Conservation (phyloP, 2,888 invertebrate genomes). For the Villa cingulata region DNA sequence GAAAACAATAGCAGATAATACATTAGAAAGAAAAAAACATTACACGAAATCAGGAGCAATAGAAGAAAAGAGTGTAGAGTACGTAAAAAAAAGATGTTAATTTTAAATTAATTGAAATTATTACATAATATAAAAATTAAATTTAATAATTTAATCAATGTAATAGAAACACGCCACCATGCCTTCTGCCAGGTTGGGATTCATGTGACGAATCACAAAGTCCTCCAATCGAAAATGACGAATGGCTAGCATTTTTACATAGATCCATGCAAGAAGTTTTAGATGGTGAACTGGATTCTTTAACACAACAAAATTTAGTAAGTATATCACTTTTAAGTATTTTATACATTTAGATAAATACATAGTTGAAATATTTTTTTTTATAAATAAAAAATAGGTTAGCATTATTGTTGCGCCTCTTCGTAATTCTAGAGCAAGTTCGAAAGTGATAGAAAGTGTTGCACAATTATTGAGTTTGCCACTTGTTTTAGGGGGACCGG, state of each 20-base stretch:
- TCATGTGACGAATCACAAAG: constrained; percentile 41
- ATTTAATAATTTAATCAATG: background rate
- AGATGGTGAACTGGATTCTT: constrained; percentile 61
- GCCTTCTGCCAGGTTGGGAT: constrained; percentile 34
- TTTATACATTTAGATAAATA: background rate
- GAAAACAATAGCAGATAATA: constrained; percentile 18
- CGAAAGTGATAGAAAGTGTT: constrained; percentile 49
- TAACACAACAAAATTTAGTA: constrained; percentile 56
- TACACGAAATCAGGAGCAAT: constrained; percentile 7
- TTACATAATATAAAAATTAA: background rate
- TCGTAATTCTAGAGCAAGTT: constrained; percentile 46
- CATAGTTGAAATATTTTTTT: background rate
- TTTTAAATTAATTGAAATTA: background rate
- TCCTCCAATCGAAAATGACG: constrained; percentile 66
- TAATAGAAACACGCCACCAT: constrained; percentile 29
- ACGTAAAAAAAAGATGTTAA: too few relatives aligned
- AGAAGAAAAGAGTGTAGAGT: constrained; percentile 27
- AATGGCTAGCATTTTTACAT: constrained; percentile 74
- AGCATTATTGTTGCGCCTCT: constrained; percentile 50
- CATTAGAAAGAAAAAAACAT: constrained; percentile 4
- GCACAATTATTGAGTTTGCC: constrained; percentile 50
- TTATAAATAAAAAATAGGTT: constrained; percentile 31
- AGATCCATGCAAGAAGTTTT: constrained; percentile 70
- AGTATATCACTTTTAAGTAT: constrained; percentile 12
- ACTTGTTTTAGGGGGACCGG: constrained; percentile 41